A percentile compares a stretch with the other conserved stretches of the same genome.
Evolutionary conservation across 2,888 invertebrate species (phyloP).

Genomic region (Parnassius apollo): DNA sequence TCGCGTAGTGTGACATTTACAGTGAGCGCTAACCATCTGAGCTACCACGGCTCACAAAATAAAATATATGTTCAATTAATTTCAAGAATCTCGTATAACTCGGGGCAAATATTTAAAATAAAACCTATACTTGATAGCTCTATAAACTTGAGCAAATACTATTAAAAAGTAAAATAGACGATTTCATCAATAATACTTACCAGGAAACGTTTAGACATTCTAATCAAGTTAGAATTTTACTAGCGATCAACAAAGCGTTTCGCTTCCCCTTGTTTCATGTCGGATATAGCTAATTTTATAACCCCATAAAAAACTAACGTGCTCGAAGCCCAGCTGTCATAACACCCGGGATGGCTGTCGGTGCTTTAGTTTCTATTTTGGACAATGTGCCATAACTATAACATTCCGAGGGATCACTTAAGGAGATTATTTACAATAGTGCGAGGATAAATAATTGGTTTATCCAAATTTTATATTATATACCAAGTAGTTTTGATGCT

Average conservation of each 20-base stretch:
- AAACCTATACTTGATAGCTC: no score
- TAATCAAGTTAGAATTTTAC: constrained; percentile 12
- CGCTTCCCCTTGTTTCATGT: constrained; percentile 24
- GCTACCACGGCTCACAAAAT: no score
- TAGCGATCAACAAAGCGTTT: constrained; percentile 19
- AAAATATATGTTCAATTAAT: no score
- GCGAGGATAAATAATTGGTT: not conserved
- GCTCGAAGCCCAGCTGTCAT: constrained; percentile 36
- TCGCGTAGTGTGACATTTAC: no score
- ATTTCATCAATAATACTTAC: not conserved
- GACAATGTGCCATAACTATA: constrained; percentile 21
- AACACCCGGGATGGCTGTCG: constrained; percentile 32
- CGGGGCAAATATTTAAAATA: no score
- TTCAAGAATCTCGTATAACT: no score
- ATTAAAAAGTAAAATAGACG: not conserved
- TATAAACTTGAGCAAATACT: not conserved
- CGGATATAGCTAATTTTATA: constrained; percentile 37
- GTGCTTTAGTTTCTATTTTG: constrained; percentile 31
- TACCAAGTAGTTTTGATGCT: no score
- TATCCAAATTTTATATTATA: no score
- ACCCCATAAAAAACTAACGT: constrained; percentile 38
- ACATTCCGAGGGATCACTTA: constrained; percentile 11
- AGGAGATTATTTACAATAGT: constrained; percentile 11
- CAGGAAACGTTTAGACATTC: constrained; percentile 10
- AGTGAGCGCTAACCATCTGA: no score